A percentile compares a stretch with the other conserved stretches of the same genome.
Conservation (phyloP, 2,888 invertebrate species). For the Mycogona germanica region DNA sequence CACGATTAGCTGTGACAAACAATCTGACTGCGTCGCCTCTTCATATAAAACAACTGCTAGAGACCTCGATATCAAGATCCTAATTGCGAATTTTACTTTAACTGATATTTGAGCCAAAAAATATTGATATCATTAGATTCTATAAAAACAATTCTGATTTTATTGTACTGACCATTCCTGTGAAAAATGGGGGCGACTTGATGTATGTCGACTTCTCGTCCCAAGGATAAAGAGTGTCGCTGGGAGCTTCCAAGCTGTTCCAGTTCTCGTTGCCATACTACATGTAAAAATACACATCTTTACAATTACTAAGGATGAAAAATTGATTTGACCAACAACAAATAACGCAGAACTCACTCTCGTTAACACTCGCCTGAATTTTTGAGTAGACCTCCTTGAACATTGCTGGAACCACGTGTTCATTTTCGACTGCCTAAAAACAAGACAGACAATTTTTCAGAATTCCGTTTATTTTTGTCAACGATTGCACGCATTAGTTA, state of each 20-base stretch:
- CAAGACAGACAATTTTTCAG: no score
- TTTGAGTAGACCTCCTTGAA: slow-evolving; percentile 81
- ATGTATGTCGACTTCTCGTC: slow-evolving; percentile 83
- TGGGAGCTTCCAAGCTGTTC: slow-evolving; percentile 67
- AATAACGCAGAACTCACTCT: not conserved
- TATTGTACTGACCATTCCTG: slow-evolving; percentile 50
- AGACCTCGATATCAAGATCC: not conserved
- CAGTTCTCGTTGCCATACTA: slow-evolving; percentile 73
- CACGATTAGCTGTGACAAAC: not conserved
- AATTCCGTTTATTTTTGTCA: no score
- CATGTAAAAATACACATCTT: not conserved
- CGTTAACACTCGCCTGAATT: slow-evolving; percentile 41
- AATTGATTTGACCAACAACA: not conserved
- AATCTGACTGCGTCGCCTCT: no score
- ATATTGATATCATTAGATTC: slow-evolving; percentile 2
- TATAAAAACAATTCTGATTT: not conserved
- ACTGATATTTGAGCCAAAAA: no score
- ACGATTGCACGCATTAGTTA: slow-evolving; percentile 16
- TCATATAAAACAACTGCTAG: no score
- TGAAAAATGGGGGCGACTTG: slow-evolving; percentile 91
- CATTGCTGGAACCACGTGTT: slow-evolving; percentile 90
- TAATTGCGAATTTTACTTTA: no score
- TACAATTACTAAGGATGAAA: not conserved
- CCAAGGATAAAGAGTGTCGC: slow-evolving; percentile 83
- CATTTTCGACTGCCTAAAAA: slow-evolving; percentile 54